phyloP scores from a whole-genome alignment of 2,888 invertebrate genomes.

The Taenaris catops region DNA sequence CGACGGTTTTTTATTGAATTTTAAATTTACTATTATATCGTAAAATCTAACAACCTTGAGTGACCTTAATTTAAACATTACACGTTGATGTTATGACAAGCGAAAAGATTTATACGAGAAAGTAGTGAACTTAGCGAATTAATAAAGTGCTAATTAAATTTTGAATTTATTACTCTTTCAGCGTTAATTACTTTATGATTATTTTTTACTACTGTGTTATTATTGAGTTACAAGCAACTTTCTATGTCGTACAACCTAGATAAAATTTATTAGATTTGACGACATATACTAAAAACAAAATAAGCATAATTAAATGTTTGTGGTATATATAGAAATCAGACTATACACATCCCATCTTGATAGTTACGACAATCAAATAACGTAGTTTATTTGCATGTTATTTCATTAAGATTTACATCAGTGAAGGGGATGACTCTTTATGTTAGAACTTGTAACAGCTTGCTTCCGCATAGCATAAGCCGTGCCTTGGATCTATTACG shows the following conservation, averaged over 20 bases:
- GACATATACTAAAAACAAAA: too few species aligned
- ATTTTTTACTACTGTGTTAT: not conserved
- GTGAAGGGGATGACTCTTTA: conserved; percentile 11
- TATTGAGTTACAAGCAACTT: conserved; percentile 1
- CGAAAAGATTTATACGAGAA: conserved; percentile 8
- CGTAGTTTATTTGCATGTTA: too few species aligned
- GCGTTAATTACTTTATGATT: not conserved
- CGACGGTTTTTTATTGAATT: not conserved
- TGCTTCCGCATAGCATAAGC: conserved; percentile 2
- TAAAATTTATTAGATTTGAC: too few species aligned
- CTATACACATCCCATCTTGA: too few species aligned
- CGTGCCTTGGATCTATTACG: too few species aligned
- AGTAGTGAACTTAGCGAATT: conserved; percentile 11
- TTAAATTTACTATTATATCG: not conserved
- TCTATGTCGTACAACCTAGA: conserved; percentile 1
- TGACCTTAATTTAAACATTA: conserved; percentile 10
- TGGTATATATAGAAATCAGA: too few species aligned
- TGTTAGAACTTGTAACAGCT: not conserved
- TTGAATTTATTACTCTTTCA: conserved; percentile 2
- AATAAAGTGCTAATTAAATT: not conserved
- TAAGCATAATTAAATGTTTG: too few species aligned
- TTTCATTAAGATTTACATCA: too few species aligned
- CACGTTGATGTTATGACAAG: not conserved
- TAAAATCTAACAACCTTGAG: conserved; percentile 11
- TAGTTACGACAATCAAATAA: too few species aligned